Evolutionary conservation across 2,797 vertebrate species (phyloP).

Genomic region (Siniperca undulata): DNA sequence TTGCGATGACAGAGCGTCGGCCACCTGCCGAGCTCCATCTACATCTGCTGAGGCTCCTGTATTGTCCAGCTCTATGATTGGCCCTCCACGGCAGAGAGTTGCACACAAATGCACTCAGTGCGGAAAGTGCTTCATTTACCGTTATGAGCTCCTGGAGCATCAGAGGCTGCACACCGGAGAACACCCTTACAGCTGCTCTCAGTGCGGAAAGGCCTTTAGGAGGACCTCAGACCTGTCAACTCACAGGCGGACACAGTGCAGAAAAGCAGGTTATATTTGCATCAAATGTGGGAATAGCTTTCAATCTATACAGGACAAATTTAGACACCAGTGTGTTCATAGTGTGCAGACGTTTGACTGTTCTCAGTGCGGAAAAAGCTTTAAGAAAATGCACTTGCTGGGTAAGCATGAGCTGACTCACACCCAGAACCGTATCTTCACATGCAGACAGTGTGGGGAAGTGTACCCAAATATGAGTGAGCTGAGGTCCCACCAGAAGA

Average conservation of each 20-base stretch:
- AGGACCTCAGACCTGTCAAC: constrained; percentile 66
- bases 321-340: constrained; percentile 56
- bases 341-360: constrained; percentile 58
- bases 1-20: neutral
- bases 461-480: constrained; percentile 60
- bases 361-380: constrained; percentile 67
- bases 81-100: constrained; percentile 47
- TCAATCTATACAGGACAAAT: constrained; percentile 57
- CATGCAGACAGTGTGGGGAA: constrained; percentile 62
- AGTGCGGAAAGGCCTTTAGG: constrained; percentile 72
- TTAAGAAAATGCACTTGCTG: constrained; percentile 59
- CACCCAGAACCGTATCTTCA: constrained; percentile 45
- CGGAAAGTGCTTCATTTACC: constrained; percentile 69
- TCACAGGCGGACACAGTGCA: constrained; percentile 70
- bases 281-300: constrained; percentile 70
- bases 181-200: constrained; percentile 74
- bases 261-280: constrained; percentile 67
- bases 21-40: constrained; percentile 20
- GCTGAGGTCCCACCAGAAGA: constrained; percentile 65
- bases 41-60: constrained; percentile 27
- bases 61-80: neutral
- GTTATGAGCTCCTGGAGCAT: constrained; percentile 69
- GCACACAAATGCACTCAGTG: constrained; percentile 72
- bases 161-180: constrained; percentile 72
- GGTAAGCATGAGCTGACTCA: constrained; percentile 65